These are phyloP conservation scores for Hyles vespertilio DNA, from an alignment of 1,140 invertebrate genomes.

Conservation along the genomic window DNA sequence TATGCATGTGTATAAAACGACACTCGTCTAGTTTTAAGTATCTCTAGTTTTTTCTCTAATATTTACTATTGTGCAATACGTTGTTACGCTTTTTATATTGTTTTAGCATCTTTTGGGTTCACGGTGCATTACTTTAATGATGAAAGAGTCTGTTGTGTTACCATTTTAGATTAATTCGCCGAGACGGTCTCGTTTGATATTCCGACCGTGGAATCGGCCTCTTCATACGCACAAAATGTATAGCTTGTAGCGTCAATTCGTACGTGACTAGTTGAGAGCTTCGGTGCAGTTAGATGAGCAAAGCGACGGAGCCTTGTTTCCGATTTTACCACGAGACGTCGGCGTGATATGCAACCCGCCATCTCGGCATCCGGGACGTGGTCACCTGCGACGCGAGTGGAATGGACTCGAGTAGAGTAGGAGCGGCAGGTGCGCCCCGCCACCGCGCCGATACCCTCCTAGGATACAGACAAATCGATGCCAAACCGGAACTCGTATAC, in stretches of 20 bases:
- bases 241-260: too few relatives aligned
- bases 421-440: slow-evolving; percentile 8
- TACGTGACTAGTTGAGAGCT: too few relatives aligned
- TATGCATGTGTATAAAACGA: slow-evolving; percentile 52
- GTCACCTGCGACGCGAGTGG: too few relatives aligned
- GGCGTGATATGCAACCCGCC: too few relatives aligned
- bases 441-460: slow-evolving; percentile 38
- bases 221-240: slow-evolving; percentile 10
- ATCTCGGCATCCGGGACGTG: too few relatives aligned
- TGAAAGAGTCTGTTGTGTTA: slow-evolving; percentile 36
- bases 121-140: slow-evolving; percentile 32
- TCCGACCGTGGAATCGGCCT: slow-evolving; percentile 27
- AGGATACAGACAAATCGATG: slow-evolving; percentile 68
- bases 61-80: slow-evolving; percentile 61
- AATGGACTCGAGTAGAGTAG: too few relatives aligned
- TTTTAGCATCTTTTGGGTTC: slow-evolving; percentile 54
- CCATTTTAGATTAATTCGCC: slow-evolving; percentile 44
- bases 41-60: slow-evolving; percentile 51
- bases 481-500: slow-evolving; percentile 71
- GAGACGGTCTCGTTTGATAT: slow-evolving; percentile 43
- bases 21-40: slow-evolving; percentile 44
- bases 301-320: too few relatives aligned
- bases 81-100: slow-evolving; percentile 68
- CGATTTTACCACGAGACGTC: too few relatives aligned
- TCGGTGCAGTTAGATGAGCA: too few relatives aligned